Conservation (phyloP, 2,797 vertebrate species). For the Knipowitschia caucasica region DNA sequence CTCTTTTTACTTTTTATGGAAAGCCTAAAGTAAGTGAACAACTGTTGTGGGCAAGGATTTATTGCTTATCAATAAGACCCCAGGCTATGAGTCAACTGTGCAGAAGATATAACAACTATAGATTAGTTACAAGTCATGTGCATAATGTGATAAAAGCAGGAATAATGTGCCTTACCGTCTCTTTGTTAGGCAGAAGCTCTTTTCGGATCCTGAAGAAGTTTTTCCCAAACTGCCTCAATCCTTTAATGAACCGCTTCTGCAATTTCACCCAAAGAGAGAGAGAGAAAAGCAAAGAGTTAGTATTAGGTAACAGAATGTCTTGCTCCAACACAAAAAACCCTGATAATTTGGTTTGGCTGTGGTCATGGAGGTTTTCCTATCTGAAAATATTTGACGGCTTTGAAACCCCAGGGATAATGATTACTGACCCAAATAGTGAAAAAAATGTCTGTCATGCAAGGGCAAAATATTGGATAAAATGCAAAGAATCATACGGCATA, state of each 20-base stretch:
- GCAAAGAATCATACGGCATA: conserved; percentile 11
- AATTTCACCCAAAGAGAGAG: conserved; percentile 40
- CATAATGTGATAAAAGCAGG: conserved; percentile 19
- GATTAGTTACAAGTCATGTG: conserved; percentile 20
- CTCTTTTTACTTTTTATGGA: neutral
- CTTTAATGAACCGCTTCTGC: conserved; percentile 99
- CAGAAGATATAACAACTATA: conserved; percentile 26
- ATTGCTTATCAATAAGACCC: conserved; percentile 46
- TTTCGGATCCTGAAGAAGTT: conserved; percentile 99
- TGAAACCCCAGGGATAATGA: conserved; percentile 67
- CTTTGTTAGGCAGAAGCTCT: conserved; percentile 98
- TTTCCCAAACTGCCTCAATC: conserved; percentile 97
- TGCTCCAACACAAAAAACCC: conserved; percentile 30
- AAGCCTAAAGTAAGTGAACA: conserved; percentile 24
- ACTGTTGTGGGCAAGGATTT: conserved; percentile 25
- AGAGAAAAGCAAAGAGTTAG: conserved; percentile 43
- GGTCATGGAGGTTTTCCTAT: conserved; percentile 52
- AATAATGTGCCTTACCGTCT: conserved; percentile 84
- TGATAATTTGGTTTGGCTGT: conserved; percentile 51
- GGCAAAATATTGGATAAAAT: conserved; percentile 22
- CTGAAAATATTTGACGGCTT: conserved; percentile 47
- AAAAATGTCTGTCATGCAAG: conserved; percentile 28
- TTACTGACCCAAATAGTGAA: conserved; percentile 57
- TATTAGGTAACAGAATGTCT: conserved; percentile 43
- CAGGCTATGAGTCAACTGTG: conserved; percentile 16